Base-by-base conservation (phyloP, 2,888 invertebrate genomes). In the Thymelicus sylvestris region DNA sequence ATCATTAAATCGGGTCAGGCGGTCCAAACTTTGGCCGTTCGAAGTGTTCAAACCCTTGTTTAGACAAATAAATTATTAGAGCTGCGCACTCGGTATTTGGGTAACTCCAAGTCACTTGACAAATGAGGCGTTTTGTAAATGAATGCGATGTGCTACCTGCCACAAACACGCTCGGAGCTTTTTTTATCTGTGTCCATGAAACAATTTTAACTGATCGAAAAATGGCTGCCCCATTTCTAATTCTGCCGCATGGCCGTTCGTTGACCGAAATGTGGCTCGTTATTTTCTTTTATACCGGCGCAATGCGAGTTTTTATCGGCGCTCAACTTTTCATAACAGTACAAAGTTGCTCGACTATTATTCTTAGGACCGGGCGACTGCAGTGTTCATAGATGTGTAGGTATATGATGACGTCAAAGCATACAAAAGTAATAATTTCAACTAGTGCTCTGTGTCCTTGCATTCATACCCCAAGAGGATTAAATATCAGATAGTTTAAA, bases 1-100 rank as follows among this genome's bases (percentile, higher is more conserved):
- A 64, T 69, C 57, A 50, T 65, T 44, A 60, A 70, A 65, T 70
- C 52, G 65, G 65, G 70, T 65, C 65, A 65, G 65, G 24, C 60
- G 41, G 24, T 12, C 50, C 50, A 60, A 64, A 68, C 69, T 69
- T 64, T 19, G 50, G 41, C 50, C 55, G 55, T 55, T n/a, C n/a
- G n/a, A n/a, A n/a, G n/a, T n/a, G n/a, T n/a, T 55, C 55, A 5
- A 55, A 55, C 55, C 52, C 55, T 19, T 52, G 64, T 64, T 48
- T 59, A 70, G 60, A 70, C 70, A 70, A 65, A 70, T 70, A 60
- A 70, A 65, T 70, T 70, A 70, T 70, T 64, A 48, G 41, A 59
- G 48, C 24, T 50, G 15, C 65, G 41, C 31, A 39, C 24, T 24
- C 19, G 48, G 59, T 60, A 60, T 70, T 70, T 60, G 65, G 65